Conservation (phyloP, 1,140 invertebrate species). For the Drosophila paulistorum region DNA sequence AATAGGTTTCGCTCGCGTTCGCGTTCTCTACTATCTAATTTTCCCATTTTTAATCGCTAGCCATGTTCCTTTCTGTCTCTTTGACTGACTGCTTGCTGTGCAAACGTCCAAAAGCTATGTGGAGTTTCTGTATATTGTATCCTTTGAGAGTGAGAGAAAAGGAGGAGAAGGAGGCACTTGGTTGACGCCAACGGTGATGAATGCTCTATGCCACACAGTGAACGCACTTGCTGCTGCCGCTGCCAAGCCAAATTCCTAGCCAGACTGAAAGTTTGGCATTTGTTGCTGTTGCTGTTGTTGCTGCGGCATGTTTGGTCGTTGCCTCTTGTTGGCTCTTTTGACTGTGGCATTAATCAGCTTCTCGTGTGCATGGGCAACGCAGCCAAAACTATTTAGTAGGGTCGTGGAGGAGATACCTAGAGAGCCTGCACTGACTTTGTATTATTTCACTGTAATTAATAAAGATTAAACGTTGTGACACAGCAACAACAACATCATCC, state of each 20-base stretch:
- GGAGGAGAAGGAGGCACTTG: neutral
- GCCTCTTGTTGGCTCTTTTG: slow-evolving; percentile 48
- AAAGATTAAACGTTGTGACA: slow-evolving; percentile 79
- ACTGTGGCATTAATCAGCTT: slow-evolving; percentile 76
- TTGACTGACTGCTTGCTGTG: slow-evolving; percentile 40
- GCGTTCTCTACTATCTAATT: slow-evolving; percentile 68
- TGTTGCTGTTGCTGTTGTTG: slow-evolving; percentile 38
- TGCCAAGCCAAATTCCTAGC: slow-evolving; percentile 54
- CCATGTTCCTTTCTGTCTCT: slow-evolving; percentile 28
- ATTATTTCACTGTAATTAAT: slow-evolving; percentile 81
- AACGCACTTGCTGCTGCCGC: slow-evolving; percentile 4
- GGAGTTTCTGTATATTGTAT: too few species aligned
- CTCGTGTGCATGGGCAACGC: slow-evolving; percentile 30
- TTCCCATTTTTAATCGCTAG: slow-evolving; percentile 43
- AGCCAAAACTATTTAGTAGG: slow-evolving; percentile 14
- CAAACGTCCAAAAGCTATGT: too few species aligned
- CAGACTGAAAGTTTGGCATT: slow-evolving; percentile 55
- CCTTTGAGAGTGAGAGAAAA: neutral
- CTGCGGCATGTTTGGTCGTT: slow-evolving; percentile 73
- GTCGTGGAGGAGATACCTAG: neutral
- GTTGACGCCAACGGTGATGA: neutral
- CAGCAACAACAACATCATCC: slow-evolving; percentile 25
- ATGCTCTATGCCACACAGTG: slow-evolving; percentile 5
- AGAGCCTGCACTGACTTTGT: slow-evolving; percentile 47
- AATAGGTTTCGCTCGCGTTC: slow-evolving; percentile 48